Percentiles rank a stretch among this genome's conserved stretches.
Evolutionary conservation across 2,113 vertebrate species (phyloP).

Genomic region (Clupea harengus): DNA sequence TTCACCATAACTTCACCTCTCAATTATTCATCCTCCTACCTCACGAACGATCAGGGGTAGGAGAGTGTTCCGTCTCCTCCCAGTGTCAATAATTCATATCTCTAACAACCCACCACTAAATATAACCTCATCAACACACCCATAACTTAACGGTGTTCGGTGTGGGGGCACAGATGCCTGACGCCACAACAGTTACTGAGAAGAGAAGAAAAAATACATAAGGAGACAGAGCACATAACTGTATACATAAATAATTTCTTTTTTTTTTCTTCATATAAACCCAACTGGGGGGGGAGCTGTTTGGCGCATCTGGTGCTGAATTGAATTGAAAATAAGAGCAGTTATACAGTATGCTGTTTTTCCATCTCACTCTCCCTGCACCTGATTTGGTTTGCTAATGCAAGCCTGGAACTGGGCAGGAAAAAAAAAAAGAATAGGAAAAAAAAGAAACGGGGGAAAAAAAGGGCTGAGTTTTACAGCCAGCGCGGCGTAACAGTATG

Average conservation of each 20-base stretch:
- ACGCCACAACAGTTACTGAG: not conserved
- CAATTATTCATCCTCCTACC: conserved; percentile 63
- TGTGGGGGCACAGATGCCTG: not conserved
- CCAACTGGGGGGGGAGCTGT: not conserved
- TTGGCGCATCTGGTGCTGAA: conserved; percentile 3
- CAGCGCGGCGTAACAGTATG: not conserved
- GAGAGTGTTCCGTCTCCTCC: conserved; percentile 33
- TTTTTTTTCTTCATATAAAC: not conserved
- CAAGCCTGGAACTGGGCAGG: not conserved
- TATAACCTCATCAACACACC: conserved; percentile 53
- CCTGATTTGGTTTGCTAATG: conserved; percentile 17
- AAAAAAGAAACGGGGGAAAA: not conserved
- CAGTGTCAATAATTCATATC: conserved; percentile 61
- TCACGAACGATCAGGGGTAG: conserved; percentile 45
- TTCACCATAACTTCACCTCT: conserved; percentile 52
- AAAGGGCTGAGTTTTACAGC: conserved; percentile 9
- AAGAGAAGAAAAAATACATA: not conserved
- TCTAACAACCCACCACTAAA: conserved; percentile 52
- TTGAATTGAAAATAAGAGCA: conserved; percentile 24
- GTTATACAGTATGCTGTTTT: not conserved
- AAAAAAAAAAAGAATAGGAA: not conserved
- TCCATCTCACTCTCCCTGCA: conserved; percentile 8
- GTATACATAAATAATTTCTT: conserved; percentile 3
- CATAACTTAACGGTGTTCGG: conserved; percentile 33
- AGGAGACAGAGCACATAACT: not conserved